Base-by-base conservation (phyloP, 2,113 vertebrate species). In the Grallaria varia region DNA sequence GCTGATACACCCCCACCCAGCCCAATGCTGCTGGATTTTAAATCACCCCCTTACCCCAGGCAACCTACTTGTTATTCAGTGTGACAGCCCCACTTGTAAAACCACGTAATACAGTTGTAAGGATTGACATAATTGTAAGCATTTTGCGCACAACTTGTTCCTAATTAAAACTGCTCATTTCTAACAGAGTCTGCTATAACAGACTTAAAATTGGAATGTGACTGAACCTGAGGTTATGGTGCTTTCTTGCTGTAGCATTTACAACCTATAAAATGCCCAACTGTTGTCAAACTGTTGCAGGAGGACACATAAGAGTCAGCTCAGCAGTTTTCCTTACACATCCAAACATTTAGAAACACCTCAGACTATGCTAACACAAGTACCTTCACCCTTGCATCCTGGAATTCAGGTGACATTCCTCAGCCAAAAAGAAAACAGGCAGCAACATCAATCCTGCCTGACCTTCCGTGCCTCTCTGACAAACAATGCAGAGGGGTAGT, bases 91-190 rank as follows among this genome's bases (percentile, higher is more conserved):
- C 58, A 10, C 23, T 5, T 2, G 2, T 55, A 62, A 62, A 83
- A 64, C 5, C 35, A 72, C 3, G 0, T 9, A 31, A 72, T 28
- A 56, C 0, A 0, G 59, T 4, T 14, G 11, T 24, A 55, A 84
- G 25, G 33, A 39, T 64, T 67, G 53, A 45, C n/a, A n/a, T 40
- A 53, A 15, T 3, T 31, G n/a, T 4, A 39, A 67, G 39, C 19
- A 59, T 52, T 87, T 74, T 63, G 62, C 63, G 60, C 19, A 50
- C 64, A 71, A 37, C 45, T 50, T 39, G 25, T 21, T 63, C 45
- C 9, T 40, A 45, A 71, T 42, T 58, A 47, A 68, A 90, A 50
- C 30, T 22, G 5, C 42, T 85, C 74, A 35, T 27, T 59, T 21
- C 39, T 49, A 35, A 71, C 23, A 68, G 35, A 53, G 21, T 39